phyloP scores from a whole-genome alignment of 2,888 invertebrate genomes.

The Andrena chrysosceles region DNA sequence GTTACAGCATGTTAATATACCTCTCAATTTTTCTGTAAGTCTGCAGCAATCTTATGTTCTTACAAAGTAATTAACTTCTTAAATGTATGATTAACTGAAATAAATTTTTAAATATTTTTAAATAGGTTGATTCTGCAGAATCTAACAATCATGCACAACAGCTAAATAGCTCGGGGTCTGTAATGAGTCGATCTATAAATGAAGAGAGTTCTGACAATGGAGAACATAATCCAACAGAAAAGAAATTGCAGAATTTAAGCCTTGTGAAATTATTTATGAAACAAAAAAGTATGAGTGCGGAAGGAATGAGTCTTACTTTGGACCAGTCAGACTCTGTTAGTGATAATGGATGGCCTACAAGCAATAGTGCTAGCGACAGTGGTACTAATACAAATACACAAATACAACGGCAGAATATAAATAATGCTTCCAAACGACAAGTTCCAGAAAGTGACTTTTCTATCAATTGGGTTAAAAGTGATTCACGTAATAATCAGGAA shows the following conservation, averaged over 20 bases:
- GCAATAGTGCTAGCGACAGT: conserved; percentile 87
- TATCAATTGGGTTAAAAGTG: conserved; percentile 83
- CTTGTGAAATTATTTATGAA: conserved; percentile 95
- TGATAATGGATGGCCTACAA: conserved; percentile 90
- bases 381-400: conserved; percentile 83
- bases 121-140: conserved; percentile 82
- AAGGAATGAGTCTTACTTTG: conserved; percentile 90
- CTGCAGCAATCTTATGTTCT: background rate
- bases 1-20: conserved; percentile 75
- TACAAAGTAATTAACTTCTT: background rate
- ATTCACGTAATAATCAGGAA: conserved; percentile 72
- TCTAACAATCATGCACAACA: conserved; percentile 79
- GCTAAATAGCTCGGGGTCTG: conserved; percentile 79
- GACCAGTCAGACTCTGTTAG: conserved; percentile 90
- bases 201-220: conserved; percentile 82
- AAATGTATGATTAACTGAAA: background rate
- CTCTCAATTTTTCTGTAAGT: conserved; percentile 90
- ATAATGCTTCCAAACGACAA: conserved; percentile 69
- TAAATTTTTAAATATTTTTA: conserved; percentile 7
- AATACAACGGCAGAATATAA: conserved; percentile 77
- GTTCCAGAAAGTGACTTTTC: conserved; percentile 80
- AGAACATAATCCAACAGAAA: conserved; percentile 75
- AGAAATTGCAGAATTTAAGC: conserved; percentile 90
- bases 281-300: conserved; percentile 93
- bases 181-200: conserved; percentile 81